Base-by-base conservation (phyloP, 1,140 invertebrate species). In the Drosophila biarmipes region DNA sequence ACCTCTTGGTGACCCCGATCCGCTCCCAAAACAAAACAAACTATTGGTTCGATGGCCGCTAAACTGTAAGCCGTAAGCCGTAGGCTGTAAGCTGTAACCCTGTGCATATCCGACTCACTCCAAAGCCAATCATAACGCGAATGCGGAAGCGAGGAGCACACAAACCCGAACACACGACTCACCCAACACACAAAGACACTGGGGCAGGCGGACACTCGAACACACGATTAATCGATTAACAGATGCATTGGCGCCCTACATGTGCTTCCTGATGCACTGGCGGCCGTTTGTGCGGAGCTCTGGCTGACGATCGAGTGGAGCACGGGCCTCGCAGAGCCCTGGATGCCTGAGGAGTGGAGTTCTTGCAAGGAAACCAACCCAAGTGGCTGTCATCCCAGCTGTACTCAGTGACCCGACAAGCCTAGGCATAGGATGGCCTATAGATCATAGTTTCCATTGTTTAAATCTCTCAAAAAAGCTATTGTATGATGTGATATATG, bases 61-160 rank as follows among this genome's bases (percentile, higher is more conserved):
- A 66, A 43, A 24, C 24, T 24, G 24, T 24, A 56, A 66, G 49
- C 34, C 48, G 57, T 63, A 66, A 66, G 63, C 43, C 51, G 63
- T 67, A 67, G 63, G 62, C 61, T 61, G 57, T 64, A n/a, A n/a
- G n/a, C n/a, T n/a, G 63, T 67, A 67, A 67, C 63, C 63, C 57
- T 27, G 62, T 62, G 46, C 57, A 62, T 40, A 66, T 49, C 56
- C 57, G 43, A 63, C 24, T 40, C 63, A 64, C 42, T 66, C 40
- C 29, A 46, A 56, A 19, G 14, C 27, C 34, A 57, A 57, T 35
- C 46, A 57, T 35, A 57, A 57, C 19, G 45, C 17, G 52, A 67
- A 67, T 66, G 63, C 63, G 63, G 63, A 67, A 67, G 17, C 35
- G 27, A 62, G 63, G 45, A 67, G 45, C 37, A 54, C 29, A 21